phyloP scores from a whole-genome alignment of 2,888 invertebrate genomes.

The Baronia brevicornis region DNA sequence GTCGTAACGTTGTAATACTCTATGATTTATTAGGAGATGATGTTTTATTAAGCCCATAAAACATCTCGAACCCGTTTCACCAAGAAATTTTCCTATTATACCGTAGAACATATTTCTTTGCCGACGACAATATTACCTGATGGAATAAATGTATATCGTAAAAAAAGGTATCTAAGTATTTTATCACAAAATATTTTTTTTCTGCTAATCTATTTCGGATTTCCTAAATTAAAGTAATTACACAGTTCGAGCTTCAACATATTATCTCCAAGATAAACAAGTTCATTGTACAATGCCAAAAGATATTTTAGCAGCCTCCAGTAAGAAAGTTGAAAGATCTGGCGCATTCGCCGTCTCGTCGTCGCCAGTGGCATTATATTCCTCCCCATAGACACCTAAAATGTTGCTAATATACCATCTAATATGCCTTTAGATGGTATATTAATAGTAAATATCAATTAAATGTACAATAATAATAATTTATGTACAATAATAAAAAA shows the following conservation, averaged over 20 bases:
- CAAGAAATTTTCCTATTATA: conserved; percentile 43
- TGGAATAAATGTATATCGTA: conserved; percentile 13
- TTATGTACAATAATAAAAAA: too few relatives aligned
- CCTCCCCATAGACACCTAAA: conserved; percentile 27
- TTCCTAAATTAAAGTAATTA: conserved; percentile 1
- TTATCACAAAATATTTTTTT: conserved; percentile 7
- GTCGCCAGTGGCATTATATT: conserved; percentile 48
- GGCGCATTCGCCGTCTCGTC: conserved; percentile 39
- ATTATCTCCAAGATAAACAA: conserved; percentile 9
- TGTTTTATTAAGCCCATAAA: conserved; percentile 62
- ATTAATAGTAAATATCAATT: too few relatives aligned
- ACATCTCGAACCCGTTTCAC: conserved; percentile 39
- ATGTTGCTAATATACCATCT: too few relatives aligned
- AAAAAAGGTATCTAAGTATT: too few relatives aligned
- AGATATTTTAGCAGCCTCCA: conserved; percentile 52
- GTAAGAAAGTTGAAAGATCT: conserved; percentile 43
- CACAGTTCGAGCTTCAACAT: conserved; percentile 8
- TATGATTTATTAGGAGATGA: conserved; percentile 54
- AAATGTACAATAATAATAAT: too few relatives aligned
- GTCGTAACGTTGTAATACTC: conserved; percentile 38
- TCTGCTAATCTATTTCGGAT: not conserved
- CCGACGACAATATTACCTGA: conserved; percentile 39
- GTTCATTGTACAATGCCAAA: conserved; percentile 41
- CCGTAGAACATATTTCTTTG: conserved; percentile 37
- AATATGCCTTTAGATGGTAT: too few relatives aligned